These are phyloP conservation scores for Aphelocoma californica DNA, from an alignment of 2,797 vertebrate genomes.

Conservation along the genomic window DNA sequence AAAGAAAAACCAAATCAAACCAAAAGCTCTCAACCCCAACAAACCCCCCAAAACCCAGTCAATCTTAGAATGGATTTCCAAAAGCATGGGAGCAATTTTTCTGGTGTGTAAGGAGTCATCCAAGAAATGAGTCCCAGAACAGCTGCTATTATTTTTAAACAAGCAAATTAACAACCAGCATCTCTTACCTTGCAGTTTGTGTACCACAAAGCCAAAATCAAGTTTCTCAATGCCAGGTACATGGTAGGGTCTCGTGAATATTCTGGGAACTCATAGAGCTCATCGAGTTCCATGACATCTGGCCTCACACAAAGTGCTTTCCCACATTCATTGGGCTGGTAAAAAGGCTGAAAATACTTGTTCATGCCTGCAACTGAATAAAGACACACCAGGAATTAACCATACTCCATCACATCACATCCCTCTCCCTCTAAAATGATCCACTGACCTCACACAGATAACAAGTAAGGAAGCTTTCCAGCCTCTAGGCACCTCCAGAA, in stretches of 20 bases:
- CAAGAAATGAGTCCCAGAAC: neutral
- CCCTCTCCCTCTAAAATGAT: neutral
- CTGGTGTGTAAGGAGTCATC: neutral
- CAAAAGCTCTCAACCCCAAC: neutral
- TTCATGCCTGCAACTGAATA: conserved; percentile 84
- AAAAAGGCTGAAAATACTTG: conserved; percentile 96
- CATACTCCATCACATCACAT: rapidly evolving
- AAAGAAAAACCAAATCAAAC: rapidly evolving
- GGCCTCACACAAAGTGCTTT: conserved; percentile 97
- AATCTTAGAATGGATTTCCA: neutral
- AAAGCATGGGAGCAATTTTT: neutral
- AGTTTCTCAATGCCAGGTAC: conserved; percentile 94
- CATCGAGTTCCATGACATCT: conserved; percentile 98
- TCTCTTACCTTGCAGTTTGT: conserved; percentile 87
- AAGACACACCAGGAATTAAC: neutral
- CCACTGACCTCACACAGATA: neutral
- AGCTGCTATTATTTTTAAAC: neutral
- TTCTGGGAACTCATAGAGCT: conserved; percentile 98
- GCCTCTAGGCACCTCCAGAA: neutral
- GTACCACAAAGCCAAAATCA: conserved; percentile 93
- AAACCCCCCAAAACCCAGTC: neutral
- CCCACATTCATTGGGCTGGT: conserved; percentile 96
- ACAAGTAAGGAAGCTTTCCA: neutral
- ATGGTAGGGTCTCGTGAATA: conserved; percentile 97
- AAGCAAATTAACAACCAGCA: neutral